phyloP scores from a whole-genome alignment of 2,888 invertebrate genomes.

The Litoditis marina region DNA sequence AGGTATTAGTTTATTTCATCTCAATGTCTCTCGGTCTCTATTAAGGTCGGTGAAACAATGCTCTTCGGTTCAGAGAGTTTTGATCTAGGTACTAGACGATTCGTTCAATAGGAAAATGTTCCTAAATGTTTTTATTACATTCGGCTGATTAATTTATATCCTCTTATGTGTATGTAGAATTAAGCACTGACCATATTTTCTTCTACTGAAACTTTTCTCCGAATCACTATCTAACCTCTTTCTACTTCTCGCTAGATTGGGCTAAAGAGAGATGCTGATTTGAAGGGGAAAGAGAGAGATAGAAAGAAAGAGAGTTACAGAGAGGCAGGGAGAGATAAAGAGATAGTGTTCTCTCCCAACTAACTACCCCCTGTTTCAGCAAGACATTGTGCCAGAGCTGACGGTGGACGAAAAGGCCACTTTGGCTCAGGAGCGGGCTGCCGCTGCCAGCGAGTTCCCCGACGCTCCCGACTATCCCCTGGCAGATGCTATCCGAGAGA shows the following conservation, averaged over 20 bases:
- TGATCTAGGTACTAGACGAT: too few species aligned
- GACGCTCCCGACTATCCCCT: constrained; percentile 28
- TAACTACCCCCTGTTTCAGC: neutral
- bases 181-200: neutral
- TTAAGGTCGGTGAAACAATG: too few species aligned
- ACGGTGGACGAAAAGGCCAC: constrained; percentile 25
- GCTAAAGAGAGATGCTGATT: neutral
- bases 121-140: too few species aligned
- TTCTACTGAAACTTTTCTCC: neutral
- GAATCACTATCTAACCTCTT: neutral
- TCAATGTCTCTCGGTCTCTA: too few species aligned
- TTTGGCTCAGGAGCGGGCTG: constrained; percentile 23
- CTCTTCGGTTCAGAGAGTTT: too few species aligned
- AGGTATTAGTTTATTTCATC: too few species aligned
- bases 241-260: neutral
- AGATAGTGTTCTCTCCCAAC: too few species aligned
- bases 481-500: constrained; percentile 30
- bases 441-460: constrained; percentile 18
- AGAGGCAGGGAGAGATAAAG: neutral
- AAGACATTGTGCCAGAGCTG: constrained; percentile 24
- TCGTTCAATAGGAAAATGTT: too few species aligned
- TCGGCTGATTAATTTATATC: too few species aligned
- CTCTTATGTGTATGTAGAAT: neutral
- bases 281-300: neutral
- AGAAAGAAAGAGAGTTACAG: constrained; percentile 2